phyloP scores from a whole-genome alignment of 2,888 invertebrate genomes.

The Malthinus flaveolus region DNA sequence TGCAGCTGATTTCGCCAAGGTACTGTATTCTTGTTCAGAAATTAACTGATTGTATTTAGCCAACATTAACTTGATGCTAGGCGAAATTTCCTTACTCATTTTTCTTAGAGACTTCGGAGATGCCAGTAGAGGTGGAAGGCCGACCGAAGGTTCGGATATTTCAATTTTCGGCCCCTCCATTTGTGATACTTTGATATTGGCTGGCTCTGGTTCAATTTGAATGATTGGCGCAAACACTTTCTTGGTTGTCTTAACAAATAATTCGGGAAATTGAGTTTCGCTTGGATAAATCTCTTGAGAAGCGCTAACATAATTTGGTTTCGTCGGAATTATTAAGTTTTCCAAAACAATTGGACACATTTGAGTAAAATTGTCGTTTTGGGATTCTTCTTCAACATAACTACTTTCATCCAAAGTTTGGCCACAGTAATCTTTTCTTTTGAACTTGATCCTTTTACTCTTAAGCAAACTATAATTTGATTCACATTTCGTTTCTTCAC shows the following conservation, averaged over 20 bases:
- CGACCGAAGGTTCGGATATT: slow-evolving; percentile 9
- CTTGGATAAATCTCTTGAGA: background rate
- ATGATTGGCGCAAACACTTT: slow-evolving; percentile 72
- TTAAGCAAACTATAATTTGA: background rate
- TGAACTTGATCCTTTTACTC: slow-evolving; percentile 45
- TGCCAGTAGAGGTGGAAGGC: slow-evolving; percentile 61
- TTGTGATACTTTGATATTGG: background rate
- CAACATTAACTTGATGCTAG: slow-evolving; percentile 72
- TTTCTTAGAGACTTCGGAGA: slow-evolving; percentile 63
- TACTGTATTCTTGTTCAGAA: slow-evolving; percentile 58
- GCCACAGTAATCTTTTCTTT: slow-evolving; percentile 44
- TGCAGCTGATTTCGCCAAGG: slow-evolving; percentile 46
- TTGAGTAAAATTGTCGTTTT: background rate
- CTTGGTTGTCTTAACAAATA: slow-evolving; percentile 79
- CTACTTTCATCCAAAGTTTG: slow-evolving; percentile 44
- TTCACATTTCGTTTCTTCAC: background rate
- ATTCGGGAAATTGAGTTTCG: slow-evolving; percentile 55
- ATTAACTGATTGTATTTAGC: slow-evolving; percentile 69
- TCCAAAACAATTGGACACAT: slow-evolving; percentile 36
- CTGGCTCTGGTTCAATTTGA: slow-evolving; percentile 21
- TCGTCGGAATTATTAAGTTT: slow-evolving; percentile 43
- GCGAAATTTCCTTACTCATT: slow-evolving; percentile 66
- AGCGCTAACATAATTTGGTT: slow-evolving; percentile 37
- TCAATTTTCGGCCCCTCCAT: background rate
- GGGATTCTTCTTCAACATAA: slow-evolving; percentile 30